Conservation (phyloP, 2,888 invertebrate species). For the Acleris literana region DNA sequence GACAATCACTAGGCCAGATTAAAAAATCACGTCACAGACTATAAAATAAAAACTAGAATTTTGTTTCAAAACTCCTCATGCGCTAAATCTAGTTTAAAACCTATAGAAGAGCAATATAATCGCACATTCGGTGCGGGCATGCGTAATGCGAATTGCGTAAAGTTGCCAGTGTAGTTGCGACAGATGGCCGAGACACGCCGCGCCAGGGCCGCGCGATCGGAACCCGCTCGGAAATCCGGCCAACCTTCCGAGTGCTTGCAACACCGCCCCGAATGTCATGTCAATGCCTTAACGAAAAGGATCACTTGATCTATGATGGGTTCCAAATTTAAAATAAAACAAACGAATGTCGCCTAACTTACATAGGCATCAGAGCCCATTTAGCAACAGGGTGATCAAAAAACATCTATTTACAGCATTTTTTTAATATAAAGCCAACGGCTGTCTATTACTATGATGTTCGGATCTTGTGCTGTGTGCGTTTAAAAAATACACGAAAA, state of each 20-base stretch:
- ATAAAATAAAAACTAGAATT: not conserved
- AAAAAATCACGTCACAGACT: not conserved
- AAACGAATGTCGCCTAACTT: not conserved
- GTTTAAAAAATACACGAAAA: too few relatives aligned
- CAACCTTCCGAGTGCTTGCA: slow-evolving; percentile 83
- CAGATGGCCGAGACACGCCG: slow-evolving; percentile 44
- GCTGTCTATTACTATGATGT: too few relatives aligned
- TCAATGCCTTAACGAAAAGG: slow-evolving; percentile 27
- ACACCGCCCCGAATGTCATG: slow-evolving; percentile 56
- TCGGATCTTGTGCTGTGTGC: too few relatives aligned
- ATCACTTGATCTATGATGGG: not conserved
- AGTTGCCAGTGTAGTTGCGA: slow-evolving; percentile 35
- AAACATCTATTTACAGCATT: too few relatives aligned
- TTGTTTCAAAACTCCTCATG: not conserved
- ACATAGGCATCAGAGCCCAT: not conserved
- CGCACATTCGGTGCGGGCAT: slow-evolving; percentile 25
- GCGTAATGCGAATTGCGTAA: slow-evolving; percentile 39
- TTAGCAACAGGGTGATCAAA: too few relatives aligned
- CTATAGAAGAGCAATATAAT: slow-evolving; percentile 20
- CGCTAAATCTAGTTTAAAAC: not conserved
- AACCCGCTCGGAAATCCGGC: slow-evolving; percentile 83
- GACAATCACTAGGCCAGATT: too few relatives aligned
- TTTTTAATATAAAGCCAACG: too few relatives aligned
- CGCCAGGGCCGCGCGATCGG: slow-evolving; percentile 75
- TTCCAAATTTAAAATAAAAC: not conserved